These are phyloP conservation scores for Drosophila paulistorum DNA, from an alignment of 1,140 invertebrate species.

Conservation along the genomic window DNA sequence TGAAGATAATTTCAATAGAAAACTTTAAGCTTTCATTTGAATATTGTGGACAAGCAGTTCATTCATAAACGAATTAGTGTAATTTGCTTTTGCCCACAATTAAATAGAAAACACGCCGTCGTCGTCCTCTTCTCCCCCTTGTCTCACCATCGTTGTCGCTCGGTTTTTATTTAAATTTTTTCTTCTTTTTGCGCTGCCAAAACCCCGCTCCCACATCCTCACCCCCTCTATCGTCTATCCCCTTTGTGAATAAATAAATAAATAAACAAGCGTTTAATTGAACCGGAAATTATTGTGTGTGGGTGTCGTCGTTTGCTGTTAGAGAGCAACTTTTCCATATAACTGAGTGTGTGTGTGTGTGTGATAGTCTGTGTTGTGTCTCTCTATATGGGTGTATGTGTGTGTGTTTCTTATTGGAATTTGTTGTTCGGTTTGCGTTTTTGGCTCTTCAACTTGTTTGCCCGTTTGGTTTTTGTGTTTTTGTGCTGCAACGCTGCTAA, in stretches of 20 bases:
- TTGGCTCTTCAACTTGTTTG: conserved; percentile 55
- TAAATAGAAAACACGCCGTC: conserved; percentile 51
- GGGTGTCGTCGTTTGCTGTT: conserved; percentile 52
- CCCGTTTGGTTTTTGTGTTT: conserved; percentile 35
- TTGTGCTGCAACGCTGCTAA: conserved; percentile 16
- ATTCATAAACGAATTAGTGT: conserved; percentile 73
- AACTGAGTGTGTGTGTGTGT: conserved; percentile 17
- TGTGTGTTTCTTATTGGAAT: conserved; percentile 64
- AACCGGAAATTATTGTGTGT: conserved; percentile 80
- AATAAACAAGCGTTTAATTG: conserved; percentile 81
- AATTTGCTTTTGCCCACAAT: conserved; percentile 49
- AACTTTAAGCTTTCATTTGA: conserved; percentile 39
- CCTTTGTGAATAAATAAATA: conserved; percentile 62
- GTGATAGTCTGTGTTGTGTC: conserved; percentile 18
- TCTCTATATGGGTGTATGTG: conserved; percentile 10
- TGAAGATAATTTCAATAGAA: conserved; percentile 1
- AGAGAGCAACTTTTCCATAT: conserved; percentile 25
- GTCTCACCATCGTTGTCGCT: not conserved
- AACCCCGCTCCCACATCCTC: not conserved
- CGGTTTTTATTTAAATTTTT: not conserved
- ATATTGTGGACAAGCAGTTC: conserved; percentile 42
- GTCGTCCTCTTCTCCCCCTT: no score
- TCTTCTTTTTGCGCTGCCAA: no score
- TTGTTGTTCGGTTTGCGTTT: conserved; percentile 59
- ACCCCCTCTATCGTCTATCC: not conserved